Percentiles rank a stretch among this genome's conserved stretches.
These are phyloP conservation scores for Eubucco bourcierii DNA, from an alignment of 2,113 vertebrate genomes.

Conservation along the genomic window DNA sequence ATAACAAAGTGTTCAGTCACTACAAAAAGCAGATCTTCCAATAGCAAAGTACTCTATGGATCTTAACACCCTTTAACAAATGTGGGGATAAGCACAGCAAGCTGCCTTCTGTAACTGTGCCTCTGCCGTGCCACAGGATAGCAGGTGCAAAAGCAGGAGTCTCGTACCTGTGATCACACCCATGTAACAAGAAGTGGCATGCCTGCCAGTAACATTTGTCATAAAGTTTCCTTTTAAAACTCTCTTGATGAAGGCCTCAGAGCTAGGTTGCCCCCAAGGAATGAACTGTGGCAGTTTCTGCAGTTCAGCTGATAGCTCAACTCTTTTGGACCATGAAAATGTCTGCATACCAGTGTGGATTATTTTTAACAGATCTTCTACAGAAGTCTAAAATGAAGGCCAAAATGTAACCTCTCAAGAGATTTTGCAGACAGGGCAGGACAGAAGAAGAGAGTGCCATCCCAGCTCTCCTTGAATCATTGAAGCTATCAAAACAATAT, in stretches of 20 bases:
- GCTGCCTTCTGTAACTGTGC: background rate
- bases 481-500: background rate
- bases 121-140: background rate
- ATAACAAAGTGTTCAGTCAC: background rate
- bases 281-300: background rate
- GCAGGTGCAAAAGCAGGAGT: background rate
- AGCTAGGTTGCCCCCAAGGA: background rate
- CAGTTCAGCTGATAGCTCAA: background rate
- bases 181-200: background rate
- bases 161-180: background rate
- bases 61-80: background rate
- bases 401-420: background rate
- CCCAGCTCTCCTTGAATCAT: background rate
- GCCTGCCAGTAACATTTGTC: background rate
- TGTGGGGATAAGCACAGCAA: background rate
- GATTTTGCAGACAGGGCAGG: background rate
- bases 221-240: background rate
- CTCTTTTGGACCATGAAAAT: background rate
- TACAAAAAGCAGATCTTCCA: constrained; percentile 23
- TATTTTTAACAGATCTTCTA: background rate
- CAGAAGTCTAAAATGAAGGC: background rate
- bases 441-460: background rate
- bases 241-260: background rate
- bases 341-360: background rate
- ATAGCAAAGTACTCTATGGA: background rate